These are phyloP conservation scores for Platichthys flesus DNA, from an alignment of 2,113 vertebrate genomes.

Conservation along the genomic window DNA sequence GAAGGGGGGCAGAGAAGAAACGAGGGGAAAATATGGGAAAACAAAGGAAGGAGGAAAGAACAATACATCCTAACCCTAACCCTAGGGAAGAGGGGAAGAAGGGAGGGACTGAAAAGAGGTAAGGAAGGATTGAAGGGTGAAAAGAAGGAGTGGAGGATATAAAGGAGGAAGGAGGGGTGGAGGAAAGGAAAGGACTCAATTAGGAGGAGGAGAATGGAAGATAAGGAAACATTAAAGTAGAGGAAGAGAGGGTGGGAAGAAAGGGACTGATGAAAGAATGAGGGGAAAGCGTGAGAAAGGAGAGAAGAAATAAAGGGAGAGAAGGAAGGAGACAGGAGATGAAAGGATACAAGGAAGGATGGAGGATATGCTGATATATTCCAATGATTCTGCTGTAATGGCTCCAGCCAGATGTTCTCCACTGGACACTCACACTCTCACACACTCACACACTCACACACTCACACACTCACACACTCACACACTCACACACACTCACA, in stretches of 20 bases:
- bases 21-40: background rate
- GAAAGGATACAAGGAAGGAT: background rate
- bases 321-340: background rate
- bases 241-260: background rate
- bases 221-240: background rate
- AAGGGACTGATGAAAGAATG: slow-evolving; percentile 1
- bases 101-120: too few species aligned
- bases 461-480: too few species aligned
- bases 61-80: too few species aligned
- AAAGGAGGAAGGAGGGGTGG: background rate
- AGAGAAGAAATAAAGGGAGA: background rate
- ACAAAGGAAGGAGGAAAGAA: background rate
- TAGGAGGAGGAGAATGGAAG: background rate
- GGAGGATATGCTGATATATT: slow-evolving; percentile 27
- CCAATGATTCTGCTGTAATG: slow-evolving; percentile 49
- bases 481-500: too few species aligned
- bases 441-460: slow-evolving; percentile 5
- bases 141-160: background rate
- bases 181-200: background rate
- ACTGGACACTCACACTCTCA: slow-evolving; percentile 29
- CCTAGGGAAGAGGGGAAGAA: background rate
- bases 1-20: slow-evolving; percentile 9
- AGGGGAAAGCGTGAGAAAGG: background rate
- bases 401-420: slow-evolving; percentile 79
- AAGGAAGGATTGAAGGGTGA: background rate